phyloP scores from a whole-genome alignment of 2,113 vertebrate species.

The Ammodramus savannarum region DNA sequence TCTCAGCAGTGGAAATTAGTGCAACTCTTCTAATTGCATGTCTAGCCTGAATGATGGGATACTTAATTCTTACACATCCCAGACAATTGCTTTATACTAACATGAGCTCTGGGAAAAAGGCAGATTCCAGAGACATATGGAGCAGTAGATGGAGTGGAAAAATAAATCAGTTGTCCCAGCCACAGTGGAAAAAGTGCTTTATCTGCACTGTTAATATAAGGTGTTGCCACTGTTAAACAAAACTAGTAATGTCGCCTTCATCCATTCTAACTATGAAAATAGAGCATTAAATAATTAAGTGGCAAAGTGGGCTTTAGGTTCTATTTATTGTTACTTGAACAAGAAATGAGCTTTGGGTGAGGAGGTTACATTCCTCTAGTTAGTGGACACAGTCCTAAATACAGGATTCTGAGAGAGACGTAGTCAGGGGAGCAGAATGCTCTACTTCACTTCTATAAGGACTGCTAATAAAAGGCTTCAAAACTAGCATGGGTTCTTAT shows the following conservation, averaged over 20 bases:
- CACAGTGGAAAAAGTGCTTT: constrained; percentile 72
- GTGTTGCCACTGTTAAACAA: constrained; percentile 65
- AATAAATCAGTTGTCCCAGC: constrained; percentile 81
- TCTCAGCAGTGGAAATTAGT: constrained; percentile 88
- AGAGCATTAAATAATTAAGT: constrained; percentile 65
- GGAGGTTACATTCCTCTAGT: constrained; percentile 52
- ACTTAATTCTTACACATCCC: constrained; percentile 96
- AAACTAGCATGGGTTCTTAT: constrained; percentile 80
- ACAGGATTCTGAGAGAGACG: constrained; percentile 59
- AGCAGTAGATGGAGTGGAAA: constrained; percentile 85
- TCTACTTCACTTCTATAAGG: constrained; percentile 64
- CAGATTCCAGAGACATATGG: constrained; percentile 89
- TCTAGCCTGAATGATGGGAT: constrained; percentile 94
- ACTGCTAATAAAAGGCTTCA: constrained; percentile 80
- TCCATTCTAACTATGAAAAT: constrained; percentile 58
- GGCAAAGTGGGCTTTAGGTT: constrained; percentile 3
- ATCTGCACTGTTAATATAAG: constrained; percentile 77
- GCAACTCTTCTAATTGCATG: constrained; percentile 94
- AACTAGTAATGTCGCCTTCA: constrained; percentile 42
- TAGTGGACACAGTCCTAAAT: constrained; percentile 62
- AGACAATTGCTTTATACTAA: constrained; percentile 92
- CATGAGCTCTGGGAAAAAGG: constrained; percentile 86
- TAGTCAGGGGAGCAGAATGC: constrained; percentile 50
- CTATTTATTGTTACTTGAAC: constrained; percentile 45
- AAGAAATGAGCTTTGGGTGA: constrained; percentile 50